Conservation (phyloP, 2,888 invertebrate species). For the Oxyscelio sp. region DNA sequence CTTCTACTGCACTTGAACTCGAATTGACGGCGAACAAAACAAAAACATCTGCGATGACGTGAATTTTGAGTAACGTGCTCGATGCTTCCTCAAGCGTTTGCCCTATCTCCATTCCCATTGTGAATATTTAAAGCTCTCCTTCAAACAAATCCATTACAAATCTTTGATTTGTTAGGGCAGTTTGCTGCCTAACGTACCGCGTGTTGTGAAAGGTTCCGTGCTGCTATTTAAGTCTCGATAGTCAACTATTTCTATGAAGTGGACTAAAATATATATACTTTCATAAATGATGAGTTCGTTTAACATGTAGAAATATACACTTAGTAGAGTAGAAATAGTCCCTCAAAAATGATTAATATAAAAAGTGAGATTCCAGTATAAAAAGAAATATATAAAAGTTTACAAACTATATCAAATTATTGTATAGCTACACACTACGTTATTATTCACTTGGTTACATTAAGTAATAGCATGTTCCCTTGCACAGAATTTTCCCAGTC, state of each 20-base stretch:
- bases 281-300: not conserved
- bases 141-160: not conserved
- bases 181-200: not conserved
- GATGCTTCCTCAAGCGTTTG: slow-evolving; percentile 7
- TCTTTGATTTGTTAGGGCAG: slow-evolving; percentile 16
- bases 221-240: not conserved
- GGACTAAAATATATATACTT: not conserved
- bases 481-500: too few relatives aligned
- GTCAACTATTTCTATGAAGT: not conserved
- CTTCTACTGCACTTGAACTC: slow-evolving; percentile 22
- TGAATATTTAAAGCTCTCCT: slow-evolving; percentile 55
- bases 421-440: too few relatives aligned
- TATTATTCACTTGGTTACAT: too few relatives aligned
- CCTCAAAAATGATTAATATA: not conserved
- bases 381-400: not conserved
- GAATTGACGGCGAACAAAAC: slow-evolving; percentile 46
- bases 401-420: not conserved
- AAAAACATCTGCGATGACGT: slow-evolving; percentile 10
- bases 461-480: too few relatives aligned
- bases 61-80: slow-evolving; percentile 53
- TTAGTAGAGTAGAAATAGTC: not conserved
- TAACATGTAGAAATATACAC: not conserved
- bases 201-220: not conserved
- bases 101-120: slow-evolving; percentile 2
- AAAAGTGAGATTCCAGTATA: slow-evolving; percentile 2